Evolutionary conservation across 2,113 vertebrate genomes (phyloP), one percentile per base, ranked within the genome.

Genomic region (Platysternon megacephalum): DNA sequence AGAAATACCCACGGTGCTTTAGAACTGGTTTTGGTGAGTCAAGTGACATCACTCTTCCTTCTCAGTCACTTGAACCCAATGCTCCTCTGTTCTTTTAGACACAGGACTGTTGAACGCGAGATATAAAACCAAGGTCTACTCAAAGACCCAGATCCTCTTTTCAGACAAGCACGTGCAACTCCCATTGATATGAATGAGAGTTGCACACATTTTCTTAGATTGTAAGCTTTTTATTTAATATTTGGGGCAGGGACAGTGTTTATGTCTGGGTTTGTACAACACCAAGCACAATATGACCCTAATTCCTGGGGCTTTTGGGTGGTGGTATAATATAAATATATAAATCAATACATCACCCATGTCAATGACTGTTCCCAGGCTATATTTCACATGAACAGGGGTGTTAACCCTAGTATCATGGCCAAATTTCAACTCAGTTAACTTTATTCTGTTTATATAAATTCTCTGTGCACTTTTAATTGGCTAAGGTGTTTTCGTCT

Each of bases 381-480:
- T 53, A 56, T 55, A 84, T 80, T 58, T 88, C 44, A 86, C 3
- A 55, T 55, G 29, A 29, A 14, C 3, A 8, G 11, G 5, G 56
- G 19, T 58, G 79, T 32, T 80, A 78, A 84, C 83, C 29, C 5
- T 48, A 42, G 0, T 24, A 8, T 83, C 5, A 32, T 9, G 26
- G 22, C 2, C 72, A 85, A 80, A 24, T 78, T 74, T 61, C 2
- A 91, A 19, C 6, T 35, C 1, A 52, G 5, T 24, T 84, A 46
- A 78, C 42, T 78, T 78, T 28, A 78, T 46, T 78, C 74, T 89
- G n/a, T 32, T 92, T 84, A 52, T n/a, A 89, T 8, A 94, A 89
- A 65, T 78, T 42, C 44, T 32, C 44, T 28, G 51, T 81, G 17
- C 80, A 26, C 61, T 65, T 94, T 90, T 61, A 86, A 52, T 35